phyloP scores from a whole-genome alignment of 1,140 invertebrate species.

The Brachionus asplanchnoidis region DNA sequence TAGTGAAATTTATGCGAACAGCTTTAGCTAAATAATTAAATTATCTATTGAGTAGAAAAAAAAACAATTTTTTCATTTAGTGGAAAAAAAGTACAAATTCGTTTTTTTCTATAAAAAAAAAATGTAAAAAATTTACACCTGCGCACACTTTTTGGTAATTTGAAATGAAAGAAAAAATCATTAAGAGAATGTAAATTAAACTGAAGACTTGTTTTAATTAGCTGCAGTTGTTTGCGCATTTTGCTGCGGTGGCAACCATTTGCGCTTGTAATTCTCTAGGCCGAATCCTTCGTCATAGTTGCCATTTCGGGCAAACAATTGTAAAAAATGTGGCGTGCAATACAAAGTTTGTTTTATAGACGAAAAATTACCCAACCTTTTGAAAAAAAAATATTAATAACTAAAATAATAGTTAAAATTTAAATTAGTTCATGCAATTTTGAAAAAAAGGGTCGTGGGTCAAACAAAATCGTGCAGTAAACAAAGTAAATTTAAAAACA shows the following conservation, averaged over 20 bases:
- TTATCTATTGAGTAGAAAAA: neutral
- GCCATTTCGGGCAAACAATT: constrained; percentile 74
- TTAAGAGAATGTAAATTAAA: neutral
- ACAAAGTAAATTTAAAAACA: neutral
- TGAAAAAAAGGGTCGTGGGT: neutral
- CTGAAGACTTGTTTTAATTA: neutral
- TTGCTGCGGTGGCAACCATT: constrained; percentile 31
- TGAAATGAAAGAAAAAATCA: neutral
- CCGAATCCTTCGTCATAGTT: constrained; percentile 76
- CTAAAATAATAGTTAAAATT: neutral
- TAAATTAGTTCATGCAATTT: neutral
- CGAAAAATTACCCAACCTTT: constrained; percentile 39
- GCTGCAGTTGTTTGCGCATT: neutral
- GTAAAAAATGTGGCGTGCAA: constrained; percentile 74
- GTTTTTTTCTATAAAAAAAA: neutral
- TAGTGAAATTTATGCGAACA: neutral
- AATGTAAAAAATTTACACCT: constrained; percentile 22
- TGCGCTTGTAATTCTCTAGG: constrained; percentile 46
- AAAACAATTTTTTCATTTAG: neutral
- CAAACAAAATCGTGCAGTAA: neutral
- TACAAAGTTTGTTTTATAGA: constrained; percentile 54
- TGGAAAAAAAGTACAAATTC: neutral
- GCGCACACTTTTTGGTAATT: neutral
- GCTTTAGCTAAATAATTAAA: neutral
- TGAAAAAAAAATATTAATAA: neutral